phyloP scores from a whole-genome alignment of 2,888 invertebrate species.

The Drosophila stalkeri region DNA sequence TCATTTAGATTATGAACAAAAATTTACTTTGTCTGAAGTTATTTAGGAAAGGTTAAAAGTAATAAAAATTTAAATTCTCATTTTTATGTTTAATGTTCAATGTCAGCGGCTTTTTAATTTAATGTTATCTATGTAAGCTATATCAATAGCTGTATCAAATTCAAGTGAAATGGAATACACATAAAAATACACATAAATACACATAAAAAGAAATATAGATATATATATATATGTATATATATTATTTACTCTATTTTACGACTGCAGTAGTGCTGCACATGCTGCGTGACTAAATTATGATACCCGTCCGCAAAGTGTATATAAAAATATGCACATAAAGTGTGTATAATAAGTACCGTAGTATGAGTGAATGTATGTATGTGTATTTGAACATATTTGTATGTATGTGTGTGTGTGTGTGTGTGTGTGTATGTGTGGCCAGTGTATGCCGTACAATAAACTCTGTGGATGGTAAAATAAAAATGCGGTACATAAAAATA shows the following conservation, averaged over 20 bases:
- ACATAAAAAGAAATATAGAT: constrained; percentile 1
- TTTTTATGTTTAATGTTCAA: no score
- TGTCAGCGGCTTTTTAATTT: background rate
- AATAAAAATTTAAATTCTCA: no score
- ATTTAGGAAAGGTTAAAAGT: no score
- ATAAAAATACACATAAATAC: no score
- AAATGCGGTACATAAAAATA: constrained; percentile 60
- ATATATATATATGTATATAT: no score
- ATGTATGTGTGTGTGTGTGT: background rate
- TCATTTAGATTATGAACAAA: no score
- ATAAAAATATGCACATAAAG: constrained; percentile 75
- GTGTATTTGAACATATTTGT: background rate
- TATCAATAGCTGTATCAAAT: background rate
- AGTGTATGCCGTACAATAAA: constrained; percentile 47
- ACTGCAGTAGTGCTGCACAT: constrained; percentile 3
- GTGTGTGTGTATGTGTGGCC: constrained; percentile 13
- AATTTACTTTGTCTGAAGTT: no score
- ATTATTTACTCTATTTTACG: constrained; percentile 17
- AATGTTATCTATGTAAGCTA: background rate
- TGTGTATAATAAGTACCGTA: constrained; percentile 61
- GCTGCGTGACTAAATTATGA: constrained; percentile 9
- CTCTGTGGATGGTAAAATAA: constrained; percentile 51
- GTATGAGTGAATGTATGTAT: background rate
- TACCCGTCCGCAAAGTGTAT: constrained; percentile 38
- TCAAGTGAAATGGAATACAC: background rate